phyloP scores from a whole-genome alignment of 2,113 vertebrate species.

The Grantiella picta region DNA sequence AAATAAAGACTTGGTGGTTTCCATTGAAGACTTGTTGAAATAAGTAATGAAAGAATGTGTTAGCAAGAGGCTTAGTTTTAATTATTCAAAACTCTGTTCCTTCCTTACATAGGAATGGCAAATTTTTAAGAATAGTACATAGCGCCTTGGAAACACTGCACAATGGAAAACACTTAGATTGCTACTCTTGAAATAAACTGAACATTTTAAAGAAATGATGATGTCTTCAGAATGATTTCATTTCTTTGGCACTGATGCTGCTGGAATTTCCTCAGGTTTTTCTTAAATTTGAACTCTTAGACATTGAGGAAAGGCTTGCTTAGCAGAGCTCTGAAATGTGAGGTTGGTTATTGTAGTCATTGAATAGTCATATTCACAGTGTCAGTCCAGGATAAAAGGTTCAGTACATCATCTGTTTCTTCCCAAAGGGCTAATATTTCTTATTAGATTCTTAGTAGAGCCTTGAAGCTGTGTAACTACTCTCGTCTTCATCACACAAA shows the following conservation, averaged over 20 bases:
- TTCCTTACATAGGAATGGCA: not conserved
- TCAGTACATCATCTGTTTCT: not conserved
- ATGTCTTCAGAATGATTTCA: not conserved
- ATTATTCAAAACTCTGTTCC: not conserved
- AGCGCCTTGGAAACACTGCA: not conserved
- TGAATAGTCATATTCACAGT: not conserved
- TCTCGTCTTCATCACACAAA: not conserved
- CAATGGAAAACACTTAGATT: not conserved
- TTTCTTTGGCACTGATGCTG: not conserved
- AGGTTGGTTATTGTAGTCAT: not conserved
- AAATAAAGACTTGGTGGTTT: not conserved
- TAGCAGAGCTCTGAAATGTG: not conserved
- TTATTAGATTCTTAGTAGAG: not conserved
- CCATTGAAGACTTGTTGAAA: not conserved
- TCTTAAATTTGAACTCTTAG: not conserved
- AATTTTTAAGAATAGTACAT: not conserved
- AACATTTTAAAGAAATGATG: not conserved
- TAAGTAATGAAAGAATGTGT: not conserved
- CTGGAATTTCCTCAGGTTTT: not conserved
- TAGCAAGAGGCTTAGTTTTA: not conserved
- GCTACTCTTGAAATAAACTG: not conserved
- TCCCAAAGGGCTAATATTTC: constrained; percentile 13
- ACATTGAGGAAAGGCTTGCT: not conserved
- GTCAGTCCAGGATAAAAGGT: not conserved
- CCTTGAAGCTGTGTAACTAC: not conserved